These are phyloP conservation scores for Mystacides longicornis DNA, from an alignment of 2,888 invertebrate species.

Conservation along the genomic window DNA sequence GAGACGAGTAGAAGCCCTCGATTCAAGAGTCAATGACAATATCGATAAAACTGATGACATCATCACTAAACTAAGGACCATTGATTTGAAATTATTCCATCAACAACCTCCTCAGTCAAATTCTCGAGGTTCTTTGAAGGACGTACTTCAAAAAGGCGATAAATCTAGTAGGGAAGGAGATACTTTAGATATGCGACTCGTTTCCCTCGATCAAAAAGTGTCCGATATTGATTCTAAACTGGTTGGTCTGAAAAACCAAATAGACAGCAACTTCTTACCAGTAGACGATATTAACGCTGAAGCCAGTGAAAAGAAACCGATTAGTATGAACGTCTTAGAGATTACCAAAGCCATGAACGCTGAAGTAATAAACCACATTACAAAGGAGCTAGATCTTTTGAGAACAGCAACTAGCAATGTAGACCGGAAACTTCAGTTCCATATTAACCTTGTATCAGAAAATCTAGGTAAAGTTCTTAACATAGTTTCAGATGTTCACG, in stretches of 20 bases:
- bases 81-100: conserved; percentile 69
- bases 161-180: conserved; percentile 34
- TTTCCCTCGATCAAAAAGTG: conserved; percentile 74
- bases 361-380: conserved; percentile 72
- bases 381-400: conserved; percentile 74
- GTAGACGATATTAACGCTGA: conserved; percentile 80
- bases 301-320: conserved; percentile 80
- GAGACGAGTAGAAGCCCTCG: conserved; percentile 75
- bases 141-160: conserved; percentile 27
- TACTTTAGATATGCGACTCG: conserved; percentile 57
- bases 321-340: conserved; percentile 75
- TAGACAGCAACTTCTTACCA: conserved; percentile 74
- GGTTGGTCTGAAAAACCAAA: conserved; percentile 70
- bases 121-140: conserved; percentile 16
- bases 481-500: conserved; percentile 75
- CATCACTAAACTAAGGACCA: conserved; percentile 64
- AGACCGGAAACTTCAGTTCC: conserved; percentile 76
- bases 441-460: conserved; percentile 75
- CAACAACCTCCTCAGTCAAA: conserved; percentile 37
- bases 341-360: conserved; percentile 77
- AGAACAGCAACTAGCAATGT: conserved; percentile 69
- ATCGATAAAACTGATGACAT: conserved; percentile 79
- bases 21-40: conserved; percentile 74
- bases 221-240: conserved; percentile 75
- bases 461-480: conserved; percentile 71